Base-by-base conservation (phyloP, 2,888 invertebrate species). In the Actias luna region DNA sequence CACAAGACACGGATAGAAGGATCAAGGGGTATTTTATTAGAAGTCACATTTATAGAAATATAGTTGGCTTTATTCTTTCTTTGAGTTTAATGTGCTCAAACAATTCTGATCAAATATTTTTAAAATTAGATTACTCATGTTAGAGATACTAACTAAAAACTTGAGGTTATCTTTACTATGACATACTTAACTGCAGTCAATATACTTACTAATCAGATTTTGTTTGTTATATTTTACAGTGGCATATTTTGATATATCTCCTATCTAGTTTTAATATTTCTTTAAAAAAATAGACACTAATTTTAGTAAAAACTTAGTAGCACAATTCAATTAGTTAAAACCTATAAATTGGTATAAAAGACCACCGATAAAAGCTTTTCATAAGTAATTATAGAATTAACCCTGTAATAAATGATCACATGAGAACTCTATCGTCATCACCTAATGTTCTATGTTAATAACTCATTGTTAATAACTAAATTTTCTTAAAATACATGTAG, bases 1-100 rank as follows among this genome's bases (percentile, higher is more conserved):
- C 12, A 50, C 46, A 25, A 50, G 25, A 50, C 22, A 50, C 3
- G 46, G 46, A 25, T 12, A 10, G 46, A 12, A 25, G 46, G 46
- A 50, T 50, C 46, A 50, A 50, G 46, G 46, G 46, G 22, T 50
- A 50, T 50, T 50, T 50, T 22, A 50, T 50, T 42, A 8, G 46
- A 12, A 25, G 46, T 12, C 22, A 50, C 22, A 50, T 50, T 25
- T 42, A 25, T 50, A 25, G 25, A 25, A 50, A 50, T 50, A 50
- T 12, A 50, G 46, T 12, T 25, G 22, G 22, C 18, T 42, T 10
- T 46, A 46, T 46, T 22, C 12, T 46, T 46, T 46, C 5, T 22
- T 39, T n/a, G 16, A 39, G 0, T 18, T 46, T 8, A 0, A 46
- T n/a, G 1, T 4, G 7, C 25, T 22, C 25, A 8, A 1, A 25